Evolutionary conservation across 2,888 invertebrate species (phyloP).

Genomic region (Phanerotoma sp.): DNA sequence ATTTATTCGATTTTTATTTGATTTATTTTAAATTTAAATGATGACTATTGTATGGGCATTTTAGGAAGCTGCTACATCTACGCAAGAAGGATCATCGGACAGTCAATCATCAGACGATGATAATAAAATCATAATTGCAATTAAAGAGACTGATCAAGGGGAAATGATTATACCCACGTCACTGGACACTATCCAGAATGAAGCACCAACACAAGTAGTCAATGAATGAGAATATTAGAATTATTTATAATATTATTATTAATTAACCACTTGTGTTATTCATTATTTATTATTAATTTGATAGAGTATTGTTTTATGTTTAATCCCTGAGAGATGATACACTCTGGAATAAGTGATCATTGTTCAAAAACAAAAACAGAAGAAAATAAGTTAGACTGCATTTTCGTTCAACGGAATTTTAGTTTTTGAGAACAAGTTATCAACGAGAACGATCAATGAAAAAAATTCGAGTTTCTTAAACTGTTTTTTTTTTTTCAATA

Average conservation of each 20-base stretch:
- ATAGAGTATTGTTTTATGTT: not conserved
- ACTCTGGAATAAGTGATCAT: no score
- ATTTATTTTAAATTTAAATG: slow-evolving; percentile 10
- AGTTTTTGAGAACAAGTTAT: no score
- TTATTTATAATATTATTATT: slow-evolving; percentile 3
- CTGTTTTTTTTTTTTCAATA: no score
- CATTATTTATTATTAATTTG: slow-evolving; percentile 8
- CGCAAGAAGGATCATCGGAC: slow-evolving; percentile 70
- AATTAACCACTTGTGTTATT: no score
- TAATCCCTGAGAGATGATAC: no score
- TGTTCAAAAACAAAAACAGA: no score
- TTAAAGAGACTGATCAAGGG: slow-evolving; percentile 65
- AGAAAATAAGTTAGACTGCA: no score
- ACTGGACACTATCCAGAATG: slow-evolving; percentile 47
- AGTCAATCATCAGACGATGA: slow-evolving; percentile 73
- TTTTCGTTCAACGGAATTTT: no score
- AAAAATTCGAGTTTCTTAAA: no score
- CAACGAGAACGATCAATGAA: no score
- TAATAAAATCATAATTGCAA: slow-evolving; percentile 76
- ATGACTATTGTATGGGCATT: slow-evolving; percentile 12
- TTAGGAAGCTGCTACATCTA: slow-evolving; percentile 73
- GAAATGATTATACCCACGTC: slow-evolving; percentile 53
- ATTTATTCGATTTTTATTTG: slow-evolving; percentile 1
- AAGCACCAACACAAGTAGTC: slow-evolving; percentile 46
- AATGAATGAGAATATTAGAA: slow-evolving; percentile 43